Conservation (phyloP, 1,140 invertebrate genomes). For the Cephus cinctus region DNA sequence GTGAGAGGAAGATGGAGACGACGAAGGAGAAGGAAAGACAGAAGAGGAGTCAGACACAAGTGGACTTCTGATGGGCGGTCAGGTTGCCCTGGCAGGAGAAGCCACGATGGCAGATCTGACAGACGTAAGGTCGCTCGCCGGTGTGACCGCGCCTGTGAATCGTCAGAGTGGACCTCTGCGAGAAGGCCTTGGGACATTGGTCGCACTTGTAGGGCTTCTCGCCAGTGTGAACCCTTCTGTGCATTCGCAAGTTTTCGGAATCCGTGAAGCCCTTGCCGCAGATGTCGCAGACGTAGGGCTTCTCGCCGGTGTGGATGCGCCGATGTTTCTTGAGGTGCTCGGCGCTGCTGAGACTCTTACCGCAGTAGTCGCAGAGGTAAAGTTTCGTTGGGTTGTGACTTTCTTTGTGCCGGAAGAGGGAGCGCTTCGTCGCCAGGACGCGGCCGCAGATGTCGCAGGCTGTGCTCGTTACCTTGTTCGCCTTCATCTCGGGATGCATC, state of each 20-base stretch:
- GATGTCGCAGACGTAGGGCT: constrained; percentile 68
- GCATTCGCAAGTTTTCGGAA: constrained; percentile 54
- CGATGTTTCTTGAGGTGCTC: constrained; percentile 72
- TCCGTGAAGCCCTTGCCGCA: constrained; percentile 58
- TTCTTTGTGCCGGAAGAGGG: constrained; percentile 62
- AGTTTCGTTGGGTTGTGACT: constrained; percentile 63
- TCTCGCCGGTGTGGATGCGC: constrained; percentile 71
- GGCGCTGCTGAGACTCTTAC: constrained; percentile 72
- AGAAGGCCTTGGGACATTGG: constrained; percentile 54
- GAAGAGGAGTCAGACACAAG: constrained; percentile 44
- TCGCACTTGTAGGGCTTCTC: constrained; percentile 61
- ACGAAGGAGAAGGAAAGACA: neutral
- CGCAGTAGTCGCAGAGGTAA: constrained; percentile 71
- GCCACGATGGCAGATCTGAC: constrained; percentile 52
- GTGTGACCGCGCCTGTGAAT: constrained; percentile 59
- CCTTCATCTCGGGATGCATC: constrained; percentile 47
- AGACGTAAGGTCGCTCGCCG: constrained; percentile 57
- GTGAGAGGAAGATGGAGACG: too few relatives aligned
- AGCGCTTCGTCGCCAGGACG: constrained; percentile 49
- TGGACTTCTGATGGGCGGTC: constrained; percentile 53
- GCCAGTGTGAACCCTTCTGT: constrained; percentile 54
- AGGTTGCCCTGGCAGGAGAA: constrained; percentile 56
- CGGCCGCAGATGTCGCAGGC: constrained; percentile 54
- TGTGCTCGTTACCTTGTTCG: constrained; percentile 48
- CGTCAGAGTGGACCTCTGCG: constrained; percentile 53